A percentile compares a stretch with the other conserved stretches of the same genome.
Conservation (phyloP, 2,888 invertebrate genomes). For the Erpobdella octoculata region DNA sequence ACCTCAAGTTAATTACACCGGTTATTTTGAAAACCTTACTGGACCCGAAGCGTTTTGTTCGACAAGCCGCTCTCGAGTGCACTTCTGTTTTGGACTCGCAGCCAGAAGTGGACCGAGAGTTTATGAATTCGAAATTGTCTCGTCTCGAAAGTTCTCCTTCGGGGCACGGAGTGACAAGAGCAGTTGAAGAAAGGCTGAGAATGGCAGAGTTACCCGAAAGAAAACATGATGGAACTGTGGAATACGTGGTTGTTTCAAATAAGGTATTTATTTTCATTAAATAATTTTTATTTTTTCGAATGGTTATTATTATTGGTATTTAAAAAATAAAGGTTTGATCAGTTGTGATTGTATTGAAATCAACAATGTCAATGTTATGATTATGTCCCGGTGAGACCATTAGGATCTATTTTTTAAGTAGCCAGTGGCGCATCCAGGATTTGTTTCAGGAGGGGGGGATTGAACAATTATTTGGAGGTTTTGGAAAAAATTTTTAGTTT, state of each 20-base stretch:
- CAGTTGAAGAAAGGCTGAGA: not conserved
- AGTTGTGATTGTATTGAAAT: too few relatives aligned
- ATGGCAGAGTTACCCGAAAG: not conserved
- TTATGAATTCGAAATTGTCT: not conserved
- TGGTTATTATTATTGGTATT: too few relatives aligned
- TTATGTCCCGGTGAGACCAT: too few relatives aligned
- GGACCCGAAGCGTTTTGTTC: constrained; percentile 66
- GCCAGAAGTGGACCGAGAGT: constrained; percentile 53
- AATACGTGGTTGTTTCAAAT: constrained; percentile 9
- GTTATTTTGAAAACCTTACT: constrained; percentile 54
- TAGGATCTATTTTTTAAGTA: too few relatives aligned
- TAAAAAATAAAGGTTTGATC: too few relatives aligned
- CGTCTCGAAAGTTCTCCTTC: not conserved
- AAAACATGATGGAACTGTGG: constrained; percentile 6
- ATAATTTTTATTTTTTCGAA: too few relatives aligned
- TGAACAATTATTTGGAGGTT: too few relatives aligned
- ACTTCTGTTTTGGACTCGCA: constrained; percentile 71
- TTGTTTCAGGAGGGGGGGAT: too few relatives aligned
- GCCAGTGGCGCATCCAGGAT: too few relatives aligned
- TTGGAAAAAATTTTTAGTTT: too few relatives aligned
- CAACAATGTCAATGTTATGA: too few relatives aligned
- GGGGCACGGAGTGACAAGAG: constrained; percentile 10
- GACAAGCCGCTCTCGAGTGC: constrained; percentile 71
- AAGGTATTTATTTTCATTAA: not conserved
- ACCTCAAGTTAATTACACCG: constrained; percentile 54